These are phyloP conservation scores for Dolichallabes microphthalmus DNA, from an alignment of 2,113 vertebrate species.

Conservation along the genomic window DNA sequence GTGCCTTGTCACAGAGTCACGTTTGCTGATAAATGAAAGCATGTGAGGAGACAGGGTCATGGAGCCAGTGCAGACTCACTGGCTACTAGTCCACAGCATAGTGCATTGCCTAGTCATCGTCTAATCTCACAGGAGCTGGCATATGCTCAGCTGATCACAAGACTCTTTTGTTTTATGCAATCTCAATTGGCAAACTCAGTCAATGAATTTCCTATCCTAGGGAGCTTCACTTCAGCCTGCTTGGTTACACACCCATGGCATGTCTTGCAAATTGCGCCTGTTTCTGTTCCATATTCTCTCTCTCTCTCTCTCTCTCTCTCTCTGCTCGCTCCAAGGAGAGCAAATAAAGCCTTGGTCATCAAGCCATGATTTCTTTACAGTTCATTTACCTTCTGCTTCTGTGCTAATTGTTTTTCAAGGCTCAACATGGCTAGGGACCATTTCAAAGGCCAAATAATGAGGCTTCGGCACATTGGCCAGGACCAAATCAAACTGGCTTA, in stretches of 20 bases:
- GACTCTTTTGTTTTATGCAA: constrained; percentile 56
- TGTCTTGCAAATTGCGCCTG: constrained; percentile 54
- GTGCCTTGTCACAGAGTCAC: constrained; percentile 39
- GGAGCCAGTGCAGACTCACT: constrained; percentile 34
- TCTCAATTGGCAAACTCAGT: constrained; percentile 56
- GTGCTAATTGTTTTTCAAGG: constrained; percentile 61
- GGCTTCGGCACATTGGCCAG: constrained; percentile 52
- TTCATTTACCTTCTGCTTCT: constrained; percentile 62
- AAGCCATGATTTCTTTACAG: constrained; percentile 58
- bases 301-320: constrained; percentile 49
- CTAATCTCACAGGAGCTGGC: constrained; percentile 23
- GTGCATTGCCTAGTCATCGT: constrained; percentile 40
- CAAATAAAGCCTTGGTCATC: constrained; percentile 58
- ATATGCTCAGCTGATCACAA: constrained; percentile 56
- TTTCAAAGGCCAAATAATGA: constrained; percentile 60
- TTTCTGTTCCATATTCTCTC: constrained; percentile 19
- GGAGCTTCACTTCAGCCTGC: constrained; percentile 46
- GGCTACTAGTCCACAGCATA: constrained; percentile 36
- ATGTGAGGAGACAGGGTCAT: constrained; percentile 12
- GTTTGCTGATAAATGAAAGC: constrained; percentile 23
- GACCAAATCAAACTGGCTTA: constrained; percentile 56
- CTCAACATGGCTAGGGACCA: constrained; percentile 56
- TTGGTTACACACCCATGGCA: constrained; percentile 50
- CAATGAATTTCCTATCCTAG: constrained; percentile 51
- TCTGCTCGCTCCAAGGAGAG: constrained; percentile 45